Conservation (phyloP, 1,140 invertebrate genomes). For the Metaphire vulgaris region DNA sequence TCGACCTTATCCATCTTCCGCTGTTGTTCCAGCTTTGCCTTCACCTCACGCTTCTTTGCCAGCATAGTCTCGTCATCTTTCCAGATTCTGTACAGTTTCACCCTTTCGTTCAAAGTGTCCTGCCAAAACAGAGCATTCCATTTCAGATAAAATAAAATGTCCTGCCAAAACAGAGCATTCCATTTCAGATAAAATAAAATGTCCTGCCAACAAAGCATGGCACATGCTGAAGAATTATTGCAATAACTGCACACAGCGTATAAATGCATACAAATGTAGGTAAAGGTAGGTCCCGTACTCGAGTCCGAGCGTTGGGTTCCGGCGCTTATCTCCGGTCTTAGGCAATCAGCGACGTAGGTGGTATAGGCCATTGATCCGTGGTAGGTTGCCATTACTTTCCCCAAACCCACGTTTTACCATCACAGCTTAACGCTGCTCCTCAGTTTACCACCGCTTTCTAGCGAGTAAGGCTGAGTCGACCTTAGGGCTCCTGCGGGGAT, state of each 20-base stretch:
- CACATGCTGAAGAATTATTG: not conserved
- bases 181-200: not conserved
- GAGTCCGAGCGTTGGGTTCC: no score
- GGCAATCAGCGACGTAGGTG: no score
- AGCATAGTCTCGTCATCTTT: slow-evolving; percentile 91
- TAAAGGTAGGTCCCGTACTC: no score
- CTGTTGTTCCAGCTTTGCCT: slow-evolving; percentile 81
- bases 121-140: slow-evolving; percentile 40
- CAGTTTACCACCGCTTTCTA: no score
- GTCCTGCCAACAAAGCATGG: slow-evolving; percentile 53
- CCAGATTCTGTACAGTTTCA: slow-evolving; percentile 96
- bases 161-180: slow-evolving; percentile 53
- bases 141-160: not conserved
- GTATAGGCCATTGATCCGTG: no score
- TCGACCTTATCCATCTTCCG: slow-evolving; percentile 82
- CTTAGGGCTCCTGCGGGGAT: no score
- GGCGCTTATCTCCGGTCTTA: no score
- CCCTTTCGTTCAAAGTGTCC: slow-evolving; percentile 95
- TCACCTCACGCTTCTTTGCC: slow-evolving; percentile 87
- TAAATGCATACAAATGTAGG: no score
- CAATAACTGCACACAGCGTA: not conserved
- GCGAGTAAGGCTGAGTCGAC: no score
- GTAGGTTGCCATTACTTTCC: no score
- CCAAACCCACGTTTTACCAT: no score
- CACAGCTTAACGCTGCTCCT: no score